Percentiles rank a stretch among this genome's conserved stretches.
Evolutionary conservation across 2,797 vertebrate genomes (phyloP).

Genomic region (Phoeniculus purpureus): DNA sequence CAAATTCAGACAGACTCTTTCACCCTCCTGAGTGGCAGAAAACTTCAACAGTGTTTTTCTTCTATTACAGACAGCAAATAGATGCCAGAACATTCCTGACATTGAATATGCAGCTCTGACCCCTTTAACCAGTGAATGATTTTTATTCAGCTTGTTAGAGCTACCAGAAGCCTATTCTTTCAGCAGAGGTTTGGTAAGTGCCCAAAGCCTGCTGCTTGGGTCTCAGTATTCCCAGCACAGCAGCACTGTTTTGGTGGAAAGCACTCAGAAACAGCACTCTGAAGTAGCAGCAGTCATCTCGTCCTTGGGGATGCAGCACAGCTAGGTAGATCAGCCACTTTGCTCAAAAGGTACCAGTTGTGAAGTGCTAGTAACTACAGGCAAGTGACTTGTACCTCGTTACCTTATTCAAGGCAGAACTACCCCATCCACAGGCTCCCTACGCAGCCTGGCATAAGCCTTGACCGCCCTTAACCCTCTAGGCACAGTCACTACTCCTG

Average conservation of each 20-base stretch:
- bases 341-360: not conserved
- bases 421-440: not conserved
- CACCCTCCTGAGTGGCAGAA: not conserved
- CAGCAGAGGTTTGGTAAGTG: slow-evolving; percentile 13
- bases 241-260: not conserved
- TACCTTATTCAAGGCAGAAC: not conserved
- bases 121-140: not conserved
- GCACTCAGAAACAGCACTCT: not conserved
- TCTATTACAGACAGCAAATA: not conserved
- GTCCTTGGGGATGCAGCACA: not conserved
- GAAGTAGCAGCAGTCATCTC: not conserved
- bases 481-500: not conserved
- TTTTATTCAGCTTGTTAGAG: slow-evolving; percentile 31
- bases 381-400: not conserved
- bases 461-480: not conserved
- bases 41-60: not conserved
- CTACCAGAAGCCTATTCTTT: slow-evolving; percentile 17
- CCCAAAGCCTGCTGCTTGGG: slow-evolving; percentile 8
- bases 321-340: not conserved
- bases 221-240: slow-evolving; percentile 22
- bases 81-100: slow-evolving; percentile 23
- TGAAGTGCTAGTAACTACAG: not conserved
- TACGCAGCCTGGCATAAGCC: not conserved
- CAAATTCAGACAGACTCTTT: not conserved
- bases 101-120: slow-evolving; percentile 1